phyloP scores from a whole-genome alignment of 2,113 vertebrate genomes.

The Myrmecobius fasciatus region DNA sequence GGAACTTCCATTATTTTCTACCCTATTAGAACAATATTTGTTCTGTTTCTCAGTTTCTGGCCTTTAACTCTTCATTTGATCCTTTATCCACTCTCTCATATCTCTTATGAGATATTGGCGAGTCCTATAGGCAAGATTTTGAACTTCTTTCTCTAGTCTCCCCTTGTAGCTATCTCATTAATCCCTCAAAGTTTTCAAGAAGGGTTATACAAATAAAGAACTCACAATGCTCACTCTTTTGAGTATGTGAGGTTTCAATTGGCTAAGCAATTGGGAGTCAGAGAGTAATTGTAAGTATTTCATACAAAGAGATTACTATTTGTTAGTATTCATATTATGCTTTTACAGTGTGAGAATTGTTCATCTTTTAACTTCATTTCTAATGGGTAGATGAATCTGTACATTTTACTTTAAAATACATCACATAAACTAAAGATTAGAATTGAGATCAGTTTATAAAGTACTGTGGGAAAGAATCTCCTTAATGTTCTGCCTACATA shows the following conservation, averaged over 20 bases:
- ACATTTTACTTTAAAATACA: neutral
- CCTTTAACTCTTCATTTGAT: neutral
- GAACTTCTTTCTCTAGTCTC: neutral
- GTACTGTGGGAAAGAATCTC: neutral
- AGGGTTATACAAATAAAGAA: neutral
- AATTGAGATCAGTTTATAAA: neutral
- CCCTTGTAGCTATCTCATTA: neutral
- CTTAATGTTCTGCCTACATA: neutral
- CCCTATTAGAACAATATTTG: neutral
- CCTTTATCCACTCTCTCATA: neutral
- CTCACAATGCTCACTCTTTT: neutral
- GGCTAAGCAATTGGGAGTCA: neutral
- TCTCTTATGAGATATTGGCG: no score
- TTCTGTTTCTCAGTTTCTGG: neutral
- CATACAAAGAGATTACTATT: neutral
- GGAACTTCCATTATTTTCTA: neutral
- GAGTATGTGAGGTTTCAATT: neutral
- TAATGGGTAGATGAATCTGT: neutral
- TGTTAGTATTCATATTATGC: neutral
- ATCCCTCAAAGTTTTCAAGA: neutral
- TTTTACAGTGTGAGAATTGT: neutral
- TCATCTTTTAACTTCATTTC: neutral
- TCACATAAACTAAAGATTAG: neutral
- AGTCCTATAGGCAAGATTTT: neutral
- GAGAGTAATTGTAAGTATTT: neutral